These are phyloP conservation scores for Acleris laterana DNA, from an alignment of 2,888 invertebrate genomes.

Conservation along the genomic window DNA sequence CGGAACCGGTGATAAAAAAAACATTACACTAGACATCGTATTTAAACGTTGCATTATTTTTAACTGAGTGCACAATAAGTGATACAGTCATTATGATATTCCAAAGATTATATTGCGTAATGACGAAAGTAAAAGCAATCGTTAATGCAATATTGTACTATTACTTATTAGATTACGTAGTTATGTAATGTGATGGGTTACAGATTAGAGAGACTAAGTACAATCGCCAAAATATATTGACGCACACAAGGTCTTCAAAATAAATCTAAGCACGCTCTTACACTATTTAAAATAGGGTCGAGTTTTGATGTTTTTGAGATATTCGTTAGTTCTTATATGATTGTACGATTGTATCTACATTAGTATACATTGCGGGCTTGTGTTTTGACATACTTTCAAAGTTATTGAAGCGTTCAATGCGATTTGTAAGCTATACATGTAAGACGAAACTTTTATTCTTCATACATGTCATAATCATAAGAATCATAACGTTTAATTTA, in stretches of 20 bases:
- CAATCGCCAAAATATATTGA: too few relatives aligned
- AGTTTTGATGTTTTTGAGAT: too few relatives aligned
- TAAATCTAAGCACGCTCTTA: too few relatives aligned
- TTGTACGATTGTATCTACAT: too few relatives aligned
- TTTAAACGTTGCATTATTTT: not conserved
- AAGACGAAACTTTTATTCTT: too few relatives aligned
- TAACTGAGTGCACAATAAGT: not conserved
- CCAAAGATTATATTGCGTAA: slow-evolving; percentile 14
- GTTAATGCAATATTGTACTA: slow-evolving; percentile 20
- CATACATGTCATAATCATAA: too few relatives aligned
- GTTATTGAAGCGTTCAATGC: not conserved
- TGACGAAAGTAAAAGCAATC: slow-evolving; percentile 31
- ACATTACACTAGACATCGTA: not conserved
- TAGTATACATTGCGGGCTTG: not conserved
- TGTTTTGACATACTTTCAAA: slow-evolving; percentile 1
- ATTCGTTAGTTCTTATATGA: too few relatives aligned
- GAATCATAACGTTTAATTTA: too few relatives aligned
- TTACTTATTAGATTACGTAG: slow-evolving; percentile 21
- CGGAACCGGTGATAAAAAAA: too few relatives aligned
- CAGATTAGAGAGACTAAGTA: not conserved
- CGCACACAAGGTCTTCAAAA: too few relatives aligned
- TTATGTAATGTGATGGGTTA: slow-evolving; percentile 16
- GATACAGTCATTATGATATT: not conserved
- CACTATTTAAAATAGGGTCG: too few relatives aligned
- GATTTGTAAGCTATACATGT: not conserved